These are phyloP conservation scores for Esox masquinongy DNA, from an alignment of 2,797 vertebrate genomes.

Conservation along the genomic window DNA sequence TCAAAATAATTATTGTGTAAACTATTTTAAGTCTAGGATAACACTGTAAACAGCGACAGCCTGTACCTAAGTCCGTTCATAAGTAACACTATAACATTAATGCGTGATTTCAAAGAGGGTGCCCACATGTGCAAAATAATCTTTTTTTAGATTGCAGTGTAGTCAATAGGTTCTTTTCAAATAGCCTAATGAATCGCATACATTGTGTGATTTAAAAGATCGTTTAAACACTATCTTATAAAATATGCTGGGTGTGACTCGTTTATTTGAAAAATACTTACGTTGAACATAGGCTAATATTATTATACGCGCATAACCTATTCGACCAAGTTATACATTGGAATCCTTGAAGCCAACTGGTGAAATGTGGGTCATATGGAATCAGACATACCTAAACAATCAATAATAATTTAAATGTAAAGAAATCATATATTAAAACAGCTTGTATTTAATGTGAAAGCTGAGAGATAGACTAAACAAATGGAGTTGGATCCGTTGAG, in stretches of 20 bases:
- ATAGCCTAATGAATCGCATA: no score
- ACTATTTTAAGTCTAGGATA: not conserved
- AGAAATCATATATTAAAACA: not conserved
- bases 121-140: no score
- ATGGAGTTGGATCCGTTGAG: conserved; percentile 18
- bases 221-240: no score
- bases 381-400: not conserved
- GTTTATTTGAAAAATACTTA: not conserved
- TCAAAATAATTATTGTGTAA: not conserved
- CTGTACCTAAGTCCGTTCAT: not conserved
- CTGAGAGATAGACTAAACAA: not conserved
- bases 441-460: not conserved
- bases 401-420: not conserved
- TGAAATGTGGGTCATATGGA: not conserved
- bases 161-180: no score
- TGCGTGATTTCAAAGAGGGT: no score
- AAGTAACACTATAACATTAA: no score
- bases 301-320: not conserved
- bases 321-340: not conserved
- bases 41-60: not conserved
- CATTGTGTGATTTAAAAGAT: no score
- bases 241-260: no score
- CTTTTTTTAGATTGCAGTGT: no score
- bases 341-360: not conserved
- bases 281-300: not conserved